Conservation (phyloP, 2,888 invertebrate genomes). For the Euplagia quadripunctaria region DNA sequence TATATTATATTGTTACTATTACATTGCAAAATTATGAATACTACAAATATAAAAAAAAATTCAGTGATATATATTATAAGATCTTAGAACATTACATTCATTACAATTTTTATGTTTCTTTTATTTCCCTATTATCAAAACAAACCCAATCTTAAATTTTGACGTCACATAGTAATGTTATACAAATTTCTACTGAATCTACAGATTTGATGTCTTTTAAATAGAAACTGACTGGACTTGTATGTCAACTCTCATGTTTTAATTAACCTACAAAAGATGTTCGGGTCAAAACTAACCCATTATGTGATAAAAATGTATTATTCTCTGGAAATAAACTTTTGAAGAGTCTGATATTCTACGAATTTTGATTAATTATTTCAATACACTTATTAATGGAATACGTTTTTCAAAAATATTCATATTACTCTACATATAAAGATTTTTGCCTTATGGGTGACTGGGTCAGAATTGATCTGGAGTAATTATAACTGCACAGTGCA, state of each 20-base stretch:
- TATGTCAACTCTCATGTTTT: neutral
- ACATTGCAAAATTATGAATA: neutral
- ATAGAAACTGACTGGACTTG: neutral
- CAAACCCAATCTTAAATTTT: neutral
- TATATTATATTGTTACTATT: neutral
- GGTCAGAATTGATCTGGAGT: too few species aligned
- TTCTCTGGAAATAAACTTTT: too few species aligned
- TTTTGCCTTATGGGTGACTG: too few species aligned
- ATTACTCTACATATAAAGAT: too few species aligned
- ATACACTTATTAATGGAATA: too few species aligned
- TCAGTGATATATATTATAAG: too few species aligned
- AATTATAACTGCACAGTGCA: too few species aligned
- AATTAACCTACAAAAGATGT: neutral
- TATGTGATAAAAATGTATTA: too few species aligned
- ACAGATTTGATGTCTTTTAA: neutral
- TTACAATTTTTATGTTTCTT: neutral
- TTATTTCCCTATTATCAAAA: neutral
- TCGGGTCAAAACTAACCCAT: neutral
- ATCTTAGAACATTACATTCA: neutral
- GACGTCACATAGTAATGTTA: neutral
- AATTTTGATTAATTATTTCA: too few species aligned
- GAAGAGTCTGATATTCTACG: too few species aligned
- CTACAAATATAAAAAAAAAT: too few species aligned
- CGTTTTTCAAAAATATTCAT: too few species aligned
- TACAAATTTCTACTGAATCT: neutral